Percentiles rank a stretch among this genome's conserved stretches.
Conservation (phyloP, 2,797 vertebrate species). For the Denticeps clupeoides region DNA sequence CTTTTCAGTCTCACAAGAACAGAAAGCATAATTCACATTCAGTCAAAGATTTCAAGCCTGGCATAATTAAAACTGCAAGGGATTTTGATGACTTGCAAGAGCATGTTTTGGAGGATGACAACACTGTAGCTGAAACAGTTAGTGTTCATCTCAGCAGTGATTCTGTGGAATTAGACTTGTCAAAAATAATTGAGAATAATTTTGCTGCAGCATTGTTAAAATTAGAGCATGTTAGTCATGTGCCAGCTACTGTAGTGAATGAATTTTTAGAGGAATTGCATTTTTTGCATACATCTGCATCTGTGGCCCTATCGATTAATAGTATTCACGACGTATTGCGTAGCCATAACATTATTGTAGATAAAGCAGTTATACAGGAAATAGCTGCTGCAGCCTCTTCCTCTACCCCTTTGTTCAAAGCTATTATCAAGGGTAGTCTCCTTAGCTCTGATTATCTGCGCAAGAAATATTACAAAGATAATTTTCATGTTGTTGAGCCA, state of each 20-base stretch:
- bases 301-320: slow-evolving; percentile 1
- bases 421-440: not conserved
- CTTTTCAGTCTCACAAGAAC: slow-evolving; percentile 18
- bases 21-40: slow-evolving; percentile 5
- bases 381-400: slow-evolving; percentile 6
- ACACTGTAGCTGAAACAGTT: slow-evolving; percentile 1
- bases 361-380: slow-evolving; percentile 1
- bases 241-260: not conserved
- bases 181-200: slow-evolving; percentile 7
- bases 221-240: slow-evolving; percentile 15
- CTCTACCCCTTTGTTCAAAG: slow-evolving; percentile 13
- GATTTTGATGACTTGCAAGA: not conserved
- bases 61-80: slow-evolving; percentile 6
- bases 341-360: slow-evolving; percentile 3
- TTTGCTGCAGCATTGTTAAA: slow-evolving; percentile 12
- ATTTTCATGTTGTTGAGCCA: slow-evolving; percentile 5
- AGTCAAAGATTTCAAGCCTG: slow-evolving; percentile 16
- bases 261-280: slow-evolving; percentile 6
- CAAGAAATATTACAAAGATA: slow-evolving; percentile 2
- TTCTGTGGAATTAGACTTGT: not conserved
- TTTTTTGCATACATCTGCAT: slow-evolving; percentile 1
- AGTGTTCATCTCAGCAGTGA: not conserved
- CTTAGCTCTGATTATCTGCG: slow-evolving; percentile 1
- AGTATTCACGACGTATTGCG: slow-evolving; percentile 9
- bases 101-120: not conserved